A percentile compares a stretch with the other conserved stretches of the same genome.
phyloP scores from a whole-genome alignment of 2,113 vertebrate genomes.

The Melanerpes formicivorus region DNA sequence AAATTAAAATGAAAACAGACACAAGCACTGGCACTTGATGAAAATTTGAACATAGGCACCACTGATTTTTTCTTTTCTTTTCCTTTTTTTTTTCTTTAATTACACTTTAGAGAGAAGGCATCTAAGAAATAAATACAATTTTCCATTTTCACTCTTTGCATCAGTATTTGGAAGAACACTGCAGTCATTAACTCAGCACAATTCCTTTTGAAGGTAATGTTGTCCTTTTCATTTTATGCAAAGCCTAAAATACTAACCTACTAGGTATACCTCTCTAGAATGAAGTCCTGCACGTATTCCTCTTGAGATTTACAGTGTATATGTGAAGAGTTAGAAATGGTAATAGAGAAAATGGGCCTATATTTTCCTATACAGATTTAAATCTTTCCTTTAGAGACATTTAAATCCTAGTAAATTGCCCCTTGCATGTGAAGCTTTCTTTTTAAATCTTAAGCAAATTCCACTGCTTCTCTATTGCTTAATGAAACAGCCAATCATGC shows the following conservation, averaged over 20 bases:
- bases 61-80: fast-evolving
- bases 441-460: constrained; percentile 68
- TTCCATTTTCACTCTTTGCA: background rate
- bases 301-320: constrained; percentile 28
- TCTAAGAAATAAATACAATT: background rate
- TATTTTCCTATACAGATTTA: constrained; percentile 37
- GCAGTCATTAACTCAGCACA: background rate
- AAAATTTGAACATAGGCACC: background rate
- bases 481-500: constrained; percentile 44
- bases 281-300: constrained; percentile 10
- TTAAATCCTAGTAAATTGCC: constrained; percentile 64
- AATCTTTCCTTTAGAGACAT: constrained; percentile 58
- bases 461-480: constrained; percentile 30
- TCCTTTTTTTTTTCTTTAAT: background rate
- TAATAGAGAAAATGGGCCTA: constrained; percentile 54
- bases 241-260: constrained; percentile 3
- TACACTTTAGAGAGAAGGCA: background rate
- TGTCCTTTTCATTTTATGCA: background rate
- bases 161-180: background rate
- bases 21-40: background rate
- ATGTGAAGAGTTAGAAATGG: constrained; percentile 15
- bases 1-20: background rate
- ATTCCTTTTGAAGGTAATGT: background rate
- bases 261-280: background rate
- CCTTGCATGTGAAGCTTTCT: constrained; percentile 45